Base-by-base conservation (phyloP, 2,113 vertebrate species). In the Scopus umbretta region DNA sequence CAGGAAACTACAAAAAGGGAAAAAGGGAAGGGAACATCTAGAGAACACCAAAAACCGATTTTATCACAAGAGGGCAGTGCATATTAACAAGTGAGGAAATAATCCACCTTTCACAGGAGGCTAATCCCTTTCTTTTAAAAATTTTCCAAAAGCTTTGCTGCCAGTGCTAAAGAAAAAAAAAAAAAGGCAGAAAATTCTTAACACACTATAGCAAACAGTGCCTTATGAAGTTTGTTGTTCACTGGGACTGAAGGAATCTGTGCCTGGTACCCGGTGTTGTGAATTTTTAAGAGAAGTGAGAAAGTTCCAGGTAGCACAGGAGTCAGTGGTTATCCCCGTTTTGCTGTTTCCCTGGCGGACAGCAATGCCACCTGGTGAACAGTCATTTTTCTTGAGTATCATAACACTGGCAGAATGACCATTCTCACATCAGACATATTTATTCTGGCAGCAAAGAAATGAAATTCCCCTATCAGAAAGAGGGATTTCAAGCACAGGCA, bases 11-110 rank as follows among this genome's bases (percentile, higher is more conserved):
- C 13, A 68, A 36, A 68, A 90, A 61, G 4, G n/a, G 26, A 71
- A 92, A 88, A 27, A 10, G 17, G 36, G 30, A 80, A 68, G 7
- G 17, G 34, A 95, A 75, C 13, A 55, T 10, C 6, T 29, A 66
- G 23, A 91, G 8, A 87, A 75, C 12, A 75, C 13, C 0, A 5
- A 87, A 85, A 95, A 23, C 2, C 9, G 25, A 18, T 72, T 91
- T 76, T 56, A 90, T 75, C 96, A 96, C 96, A 92, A 96, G 96
- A 91, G 92, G 96, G 96, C 96, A 97, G 96, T 95, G 75, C 71
- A 55, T 40, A 66, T 86, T 71, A 94, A 94, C 53, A 90, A 92
- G 72, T 88, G 25, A 87, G 36, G 40, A 81, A 87, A 56, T 38
- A 40, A 87, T 42, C 25, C 8, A 9, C 0, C 0, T 63, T 80